Percentiles rank a stretch among this genome's conserved stretches.
phyloP scores from a whole-genome alignment of 2,113 vertebrate genomes.

The Bufo bufo region DNA sequence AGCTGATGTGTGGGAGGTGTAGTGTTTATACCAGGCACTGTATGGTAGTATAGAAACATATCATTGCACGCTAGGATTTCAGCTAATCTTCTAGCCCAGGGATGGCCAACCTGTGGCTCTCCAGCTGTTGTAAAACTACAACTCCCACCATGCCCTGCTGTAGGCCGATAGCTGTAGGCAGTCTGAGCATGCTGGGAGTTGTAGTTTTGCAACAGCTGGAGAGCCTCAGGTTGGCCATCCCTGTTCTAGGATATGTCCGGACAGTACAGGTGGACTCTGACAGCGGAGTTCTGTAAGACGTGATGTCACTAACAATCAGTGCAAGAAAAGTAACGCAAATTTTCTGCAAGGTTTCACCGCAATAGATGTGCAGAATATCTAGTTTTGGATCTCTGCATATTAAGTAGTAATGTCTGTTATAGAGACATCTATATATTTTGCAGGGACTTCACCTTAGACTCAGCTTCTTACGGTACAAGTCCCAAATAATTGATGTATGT shows the following conservation, averaged over 20 bases:
- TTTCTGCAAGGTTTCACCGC: neutral
- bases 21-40: neutral
- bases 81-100: neutral
- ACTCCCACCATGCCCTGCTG: too few species aligned
- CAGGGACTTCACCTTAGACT: neutral
- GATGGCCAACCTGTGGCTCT: too few species aligned
- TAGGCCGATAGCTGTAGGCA: too few species aligned
- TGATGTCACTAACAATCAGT: neutral
- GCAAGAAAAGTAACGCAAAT: neutral
- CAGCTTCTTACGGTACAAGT: neutral
- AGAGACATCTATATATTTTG: too few species aligned
- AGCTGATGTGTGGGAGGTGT: neutral
- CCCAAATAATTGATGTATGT: conserved; percentile 27
- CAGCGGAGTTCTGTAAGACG: neutral
- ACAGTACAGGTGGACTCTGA: neutral
- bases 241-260: neutral
- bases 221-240: too few species aligned
- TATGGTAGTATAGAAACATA: neutral
- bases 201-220: too few species aligned
- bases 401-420: too few species aligned
- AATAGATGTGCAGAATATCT: too few species aligned
- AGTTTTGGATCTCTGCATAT: too few species aligned
- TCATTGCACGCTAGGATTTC: neutral
- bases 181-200: too few species aligned
- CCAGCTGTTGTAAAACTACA: too few species aligned